These are phyloP conservation scores for Platanista minor DNA, from an alignment of 2,113 vertebrate species.

Conservation along the genomic window DNA sequence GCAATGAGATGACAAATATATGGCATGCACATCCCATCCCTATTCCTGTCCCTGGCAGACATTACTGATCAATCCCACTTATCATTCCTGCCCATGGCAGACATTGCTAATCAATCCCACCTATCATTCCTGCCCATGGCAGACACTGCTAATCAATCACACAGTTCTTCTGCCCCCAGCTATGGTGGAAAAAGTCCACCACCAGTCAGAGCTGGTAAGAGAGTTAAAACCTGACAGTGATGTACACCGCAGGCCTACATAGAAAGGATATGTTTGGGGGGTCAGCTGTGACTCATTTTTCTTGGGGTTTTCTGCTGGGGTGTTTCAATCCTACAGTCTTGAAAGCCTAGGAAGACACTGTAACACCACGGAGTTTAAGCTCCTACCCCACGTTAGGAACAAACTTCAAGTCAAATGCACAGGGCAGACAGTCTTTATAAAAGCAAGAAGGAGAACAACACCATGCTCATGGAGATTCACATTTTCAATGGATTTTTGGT, in stretches of 20 bases:
- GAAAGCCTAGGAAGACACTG: neutral
- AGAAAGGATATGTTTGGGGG: neutral
- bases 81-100: neutral
- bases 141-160: neutral
- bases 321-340: neutral
- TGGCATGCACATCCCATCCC: neutral
- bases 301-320: neutral
- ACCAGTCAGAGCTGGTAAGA: neutral
- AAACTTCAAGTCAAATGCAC: neutral
- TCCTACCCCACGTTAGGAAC: neutral
- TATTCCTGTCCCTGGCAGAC: neutral
- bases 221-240: neutral
- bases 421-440: neutral
- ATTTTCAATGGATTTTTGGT: neutral
- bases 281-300: neutral
- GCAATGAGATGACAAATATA: neutral
- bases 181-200: neutral
- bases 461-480: neutral
- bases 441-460: neutral
- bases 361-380: neutral
- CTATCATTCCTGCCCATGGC: no score
- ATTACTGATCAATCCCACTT: neutral
- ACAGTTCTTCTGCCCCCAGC: neutral
- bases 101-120: neutral
- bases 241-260: neutral